Evolutionary conservation across 2,888 invertebrate genomes (phyloP).

Genomic region (Crossocerus cetratus): DNA sequence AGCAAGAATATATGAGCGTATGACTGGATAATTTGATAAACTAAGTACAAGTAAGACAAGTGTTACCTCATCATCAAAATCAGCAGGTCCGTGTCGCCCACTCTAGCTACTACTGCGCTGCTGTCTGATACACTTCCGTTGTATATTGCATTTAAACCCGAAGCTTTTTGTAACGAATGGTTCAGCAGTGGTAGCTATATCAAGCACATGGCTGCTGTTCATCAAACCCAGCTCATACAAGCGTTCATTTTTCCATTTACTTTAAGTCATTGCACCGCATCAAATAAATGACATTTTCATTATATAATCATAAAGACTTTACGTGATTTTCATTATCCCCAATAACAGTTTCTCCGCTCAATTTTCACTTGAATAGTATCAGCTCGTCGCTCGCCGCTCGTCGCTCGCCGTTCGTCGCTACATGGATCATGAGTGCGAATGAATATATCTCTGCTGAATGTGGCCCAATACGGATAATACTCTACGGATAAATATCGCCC

Average conservation of each 20-base stretch:
- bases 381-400: neutral
- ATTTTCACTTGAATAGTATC: neutral
- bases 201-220: conserved; percentile 66
- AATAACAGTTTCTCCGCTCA: neutral
- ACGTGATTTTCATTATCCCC: conserved; percentile 48
- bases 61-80: conserved; percentile 77
- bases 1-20: conserved; percentile 76
- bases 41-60: conserved; percentile 78
- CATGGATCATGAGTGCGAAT: too few relatives aligned
- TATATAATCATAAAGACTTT: conserved; percentile 63
- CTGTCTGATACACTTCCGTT: conserved; percentile 66
- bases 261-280: conserved; percentile 78
- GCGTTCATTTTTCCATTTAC: conserved; percentile 77
- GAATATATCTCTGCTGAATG: too few relatives aligned
- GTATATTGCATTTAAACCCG: conserved; percentile 70
- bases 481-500: neutral
- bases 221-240: conserved; percentile 76
- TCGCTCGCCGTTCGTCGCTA: too few relatives aligned
- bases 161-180: conserved; percentile 62
- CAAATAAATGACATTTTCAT: conserved; percentile 78
- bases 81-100: conserved; percentile 63
- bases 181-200: conserved; percentile 60
- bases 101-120: conserved; percentile 68
- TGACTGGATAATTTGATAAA: conserved; percentile 78
- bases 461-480: neutral